Base-by-base conservation (phyloP, 1,140 invertebrate genomes). In the Nephotettix cincticeps region DNA sequence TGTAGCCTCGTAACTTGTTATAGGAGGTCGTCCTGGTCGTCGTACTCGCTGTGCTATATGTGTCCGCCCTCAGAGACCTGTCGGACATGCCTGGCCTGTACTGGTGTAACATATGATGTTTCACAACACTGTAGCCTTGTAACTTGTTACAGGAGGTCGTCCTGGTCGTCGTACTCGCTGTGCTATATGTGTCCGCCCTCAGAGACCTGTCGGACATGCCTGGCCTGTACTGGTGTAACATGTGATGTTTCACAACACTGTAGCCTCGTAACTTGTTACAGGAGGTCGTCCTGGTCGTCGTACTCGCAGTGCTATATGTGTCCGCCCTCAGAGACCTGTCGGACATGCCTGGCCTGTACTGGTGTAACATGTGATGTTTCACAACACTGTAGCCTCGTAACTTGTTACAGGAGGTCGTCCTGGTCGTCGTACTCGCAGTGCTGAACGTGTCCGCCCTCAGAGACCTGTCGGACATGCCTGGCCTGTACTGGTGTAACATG, bases 401-500 rank as follows among this genome's bases (percentile, higher is more conserved):
- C 47, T n/a, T 51, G 47, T 51, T 51, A 6, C 47, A 51, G 56
- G 56, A 9, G 56, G 25, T 61, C 6, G 14, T 61, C 1, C 14
- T 23, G 13, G 23, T 61, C 21, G 13, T n/a, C 2, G 14, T 61
- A 1, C 56, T 61, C 6, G 56, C 27, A 11, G 47, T n/a, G 23
- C 2, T 4, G 21, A 23, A 28, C 23, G 13, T 29, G 2, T 23
- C 28, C 21, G 56, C 56, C 21, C 56, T 61, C 56, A 14, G 9
- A 21, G 65, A 73, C 45, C 23, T 75, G 28, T 28, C 72, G 71
- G 82, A 81, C 3, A 70, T 73, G 32, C 56, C 56, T 6, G 56
- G 56, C 56, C 2, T 1, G 4, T 83, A 78, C 63, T 83, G 83
- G n/a, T n/a, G n/a, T n/a, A n/a, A n/a, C n/a, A n/a, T n/a, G n/a